phyloP scores from a whole-genome alignment of 2,888 invertebrate genomes.

The Nezara viridula region DNA sequence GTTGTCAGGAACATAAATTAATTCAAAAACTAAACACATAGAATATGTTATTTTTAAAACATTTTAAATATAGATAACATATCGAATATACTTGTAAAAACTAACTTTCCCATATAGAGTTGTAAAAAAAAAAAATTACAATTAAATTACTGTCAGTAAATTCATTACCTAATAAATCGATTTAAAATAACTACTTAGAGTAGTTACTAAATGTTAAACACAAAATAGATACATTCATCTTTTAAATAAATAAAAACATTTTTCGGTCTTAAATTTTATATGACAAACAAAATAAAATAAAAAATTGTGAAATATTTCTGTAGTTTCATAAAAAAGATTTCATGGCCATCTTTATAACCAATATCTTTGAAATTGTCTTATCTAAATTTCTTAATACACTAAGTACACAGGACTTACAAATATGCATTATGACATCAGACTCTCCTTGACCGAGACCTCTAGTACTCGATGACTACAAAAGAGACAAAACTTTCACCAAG shows the following conservation, averaged over 20 bases:
- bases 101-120: no score
- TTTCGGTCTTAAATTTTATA: no score
- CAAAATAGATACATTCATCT: neutral
- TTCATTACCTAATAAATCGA: neutral
- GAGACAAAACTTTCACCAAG: neutral
- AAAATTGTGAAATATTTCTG: neutral
- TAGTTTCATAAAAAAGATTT: neutral
- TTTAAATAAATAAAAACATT: neutral
- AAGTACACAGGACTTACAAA: neutral
- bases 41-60: no score
- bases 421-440: neutral
- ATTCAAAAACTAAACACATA: no score
- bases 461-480: neutral
- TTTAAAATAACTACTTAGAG: neutral
- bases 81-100: no score
- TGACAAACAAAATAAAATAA: neutral
- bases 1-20: no score
- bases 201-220: neutral
- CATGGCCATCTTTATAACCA: neutral
- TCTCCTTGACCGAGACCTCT: slow-evolving; percentile 5
- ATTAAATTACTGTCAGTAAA: no score
- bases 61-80: no score
- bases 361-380: neutral
- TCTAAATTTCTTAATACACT: neutral
- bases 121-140: no score